phyloP scores from a whole-genome alignment of 2,113 vertebrate species.

The Pterocles orientalis region DNA sequence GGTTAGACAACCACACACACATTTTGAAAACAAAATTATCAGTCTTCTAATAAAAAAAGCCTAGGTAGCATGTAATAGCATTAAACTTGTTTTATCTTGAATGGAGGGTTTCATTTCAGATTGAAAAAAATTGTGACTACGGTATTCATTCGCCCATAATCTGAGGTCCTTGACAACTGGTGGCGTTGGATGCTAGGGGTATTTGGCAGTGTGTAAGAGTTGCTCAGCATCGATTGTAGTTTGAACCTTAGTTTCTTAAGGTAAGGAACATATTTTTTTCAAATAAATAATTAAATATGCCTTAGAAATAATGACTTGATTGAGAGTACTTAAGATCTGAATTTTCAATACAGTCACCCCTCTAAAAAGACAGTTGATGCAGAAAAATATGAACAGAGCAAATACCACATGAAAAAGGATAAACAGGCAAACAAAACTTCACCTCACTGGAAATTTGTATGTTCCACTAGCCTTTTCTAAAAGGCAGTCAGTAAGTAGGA shows the following conservation, averaged over 20 bases:
- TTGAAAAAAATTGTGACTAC: not conserved
- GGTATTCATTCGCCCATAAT: not conserved
- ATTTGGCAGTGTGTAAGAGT: not conserved
- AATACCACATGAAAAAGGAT: not conserved
- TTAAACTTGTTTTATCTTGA: not conserved
- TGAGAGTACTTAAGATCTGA: not conserved
- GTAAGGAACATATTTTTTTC: not conserved
- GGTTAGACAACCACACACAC: not conserved
- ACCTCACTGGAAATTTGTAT: conserved; percentile 9
- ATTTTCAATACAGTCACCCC: not conserved
- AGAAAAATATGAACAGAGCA: not conserved
- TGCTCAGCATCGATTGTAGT: not conserved
- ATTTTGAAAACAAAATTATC: not conserved
- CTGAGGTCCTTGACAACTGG: not conserved
- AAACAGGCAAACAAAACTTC: conserved; percentile 29
- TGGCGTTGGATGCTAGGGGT: not conserved
- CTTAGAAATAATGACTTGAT: not conserved
- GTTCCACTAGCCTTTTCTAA: conserved; percentile 33
- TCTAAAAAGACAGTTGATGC: not conserved
- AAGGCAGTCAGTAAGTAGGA: conserved; percentile 67
- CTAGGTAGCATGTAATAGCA: not conserved
- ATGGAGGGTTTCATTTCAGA: not conserved
- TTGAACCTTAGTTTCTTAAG: not conserved
- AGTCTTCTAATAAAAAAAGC: not conserved
- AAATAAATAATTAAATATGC: not conserved